Evolutionary conservation across 2,113 vertebrate genomes (phyloP).

Genomic region (Uropsilus gracilis): DNA sequence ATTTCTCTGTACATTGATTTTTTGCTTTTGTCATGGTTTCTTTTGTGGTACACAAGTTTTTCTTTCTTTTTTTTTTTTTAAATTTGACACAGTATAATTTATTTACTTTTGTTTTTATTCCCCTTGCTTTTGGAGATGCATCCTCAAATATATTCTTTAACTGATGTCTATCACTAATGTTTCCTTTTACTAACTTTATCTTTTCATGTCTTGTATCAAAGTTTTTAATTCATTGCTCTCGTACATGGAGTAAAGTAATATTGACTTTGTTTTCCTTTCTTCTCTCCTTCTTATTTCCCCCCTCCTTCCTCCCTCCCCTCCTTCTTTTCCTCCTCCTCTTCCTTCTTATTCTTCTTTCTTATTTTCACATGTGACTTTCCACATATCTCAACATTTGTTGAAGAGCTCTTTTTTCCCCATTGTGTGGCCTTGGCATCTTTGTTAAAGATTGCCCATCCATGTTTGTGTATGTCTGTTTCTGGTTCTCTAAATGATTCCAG

Average conservation of each 20-base stretch:
- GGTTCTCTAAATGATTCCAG: background rate
- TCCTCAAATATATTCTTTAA: too few relatives aligned
- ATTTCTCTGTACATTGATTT: background rate
- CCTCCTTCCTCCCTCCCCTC: too few relatives aligned
- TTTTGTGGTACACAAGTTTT: background rate
- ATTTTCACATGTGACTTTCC: background rate
- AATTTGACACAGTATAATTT: background rate
- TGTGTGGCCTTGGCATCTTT: background rate
- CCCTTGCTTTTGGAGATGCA: too few relatives aligned
- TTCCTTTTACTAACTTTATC: too few relatives aligned
- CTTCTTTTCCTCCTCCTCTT: too few relatives aligned
- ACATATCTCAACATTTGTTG: background rate
- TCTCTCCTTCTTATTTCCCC: too few relatives aligned
- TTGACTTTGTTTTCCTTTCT: background rate
- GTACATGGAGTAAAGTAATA: background rate
- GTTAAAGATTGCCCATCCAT: background rate
- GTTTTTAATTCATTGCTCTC: background rate
- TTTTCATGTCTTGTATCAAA: too few relatives aligned
- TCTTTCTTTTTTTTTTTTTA: too few relatives aligned
- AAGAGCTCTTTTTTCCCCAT: background rate
- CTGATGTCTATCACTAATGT: too few relatives aligned
- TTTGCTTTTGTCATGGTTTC: background rate
- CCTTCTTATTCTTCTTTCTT: too few relatives aligned
- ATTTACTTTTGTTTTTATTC: background rate
- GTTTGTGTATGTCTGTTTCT: background rate